A percentile compares a stretch with the other conserved stretches of the same genome.
phyloP scores from a whole-genome alignment of 2,888 invertebrate species.

The Agrilus cyanescens region DNA sequence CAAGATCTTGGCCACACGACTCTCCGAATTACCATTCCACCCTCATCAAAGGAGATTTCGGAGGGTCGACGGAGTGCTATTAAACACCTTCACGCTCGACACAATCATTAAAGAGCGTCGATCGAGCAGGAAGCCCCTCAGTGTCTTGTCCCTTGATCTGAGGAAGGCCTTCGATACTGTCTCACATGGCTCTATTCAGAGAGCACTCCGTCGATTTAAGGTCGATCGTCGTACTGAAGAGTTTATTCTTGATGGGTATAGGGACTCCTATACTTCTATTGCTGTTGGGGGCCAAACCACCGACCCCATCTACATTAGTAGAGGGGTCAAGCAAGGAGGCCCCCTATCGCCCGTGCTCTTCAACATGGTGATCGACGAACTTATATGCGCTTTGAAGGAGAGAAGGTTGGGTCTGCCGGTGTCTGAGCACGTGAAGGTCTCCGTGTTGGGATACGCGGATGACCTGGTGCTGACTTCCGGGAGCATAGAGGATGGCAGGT shows the following conservation, averaged over 20 bases:
- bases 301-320: not conserved
- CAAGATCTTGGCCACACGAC: not conserved
- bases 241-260: slow-evolving; percentile 1
- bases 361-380: slow-evolving; percentile 9
- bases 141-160: slow-evolving; percentile 11
- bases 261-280: slow-evolving; percentile 1
- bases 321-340: slow-evolving; percentile 12
- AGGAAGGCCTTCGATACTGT: slow-evolving; percentile 13
- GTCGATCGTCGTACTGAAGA: slow-evolving; percentile 1
- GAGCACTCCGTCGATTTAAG: too few species aligned
- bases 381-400: slow-evolving; percentile 4
- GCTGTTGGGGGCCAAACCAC: not conserved
- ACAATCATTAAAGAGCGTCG: too few species aligned
- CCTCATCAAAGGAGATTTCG: too few species aligned
- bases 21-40: too few species aligned
- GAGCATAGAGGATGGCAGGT: not conserved
- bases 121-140: too few species aligned
- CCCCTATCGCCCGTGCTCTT: slow-evolving; percentile 10
- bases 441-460: slow-evolving; percentile 8
- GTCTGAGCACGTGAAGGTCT: not conserved
- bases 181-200: slow-evolving; percentile 6
- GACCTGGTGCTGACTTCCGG: slow-evolving; percentile 5
- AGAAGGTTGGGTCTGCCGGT: not conserved
- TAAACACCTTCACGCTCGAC: too few species aligned
- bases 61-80: too few species aligned